Percentiles rank a stretch among this genome's conserved stretches.
phyloP scores from a whole-genome alignment of 2,797 vertebrate species.

The Chaetophractus vellerosus region DNA sequence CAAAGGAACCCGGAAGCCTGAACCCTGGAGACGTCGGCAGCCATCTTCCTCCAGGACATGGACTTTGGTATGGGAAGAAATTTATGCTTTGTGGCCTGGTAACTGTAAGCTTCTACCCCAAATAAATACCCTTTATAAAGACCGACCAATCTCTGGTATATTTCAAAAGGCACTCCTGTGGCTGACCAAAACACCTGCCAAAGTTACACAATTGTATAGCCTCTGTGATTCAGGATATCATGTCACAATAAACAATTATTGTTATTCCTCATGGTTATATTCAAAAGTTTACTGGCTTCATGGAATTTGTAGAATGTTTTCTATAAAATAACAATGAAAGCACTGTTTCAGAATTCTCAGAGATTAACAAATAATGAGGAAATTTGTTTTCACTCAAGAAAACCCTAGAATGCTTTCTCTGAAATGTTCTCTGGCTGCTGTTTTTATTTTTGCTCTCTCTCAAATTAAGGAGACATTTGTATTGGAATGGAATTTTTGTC shows the following conservation, averaged over 20 bases:
- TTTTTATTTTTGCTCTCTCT: slow-evolving; percentile 70
- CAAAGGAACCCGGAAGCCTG: too few species aligned
- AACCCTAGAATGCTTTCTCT: slow-evolving; percentile 56
- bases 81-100: too few species aligned
- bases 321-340: slow-evolving; percentile 25
- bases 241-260: slow-evolving; percentile 60
- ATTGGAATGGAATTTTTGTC: slow-evolving; percentile 61
- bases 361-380: slow-evolving; percentile 46
- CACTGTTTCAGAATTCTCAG: slow-evolving; percentile 63
- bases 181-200: slow-evolving; percentile 20
- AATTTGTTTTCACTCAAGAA: slow-evolving; percentile 61
- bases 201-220: slow-evolving; percentile 57
- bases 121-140: too few species aligned
- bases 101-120: too few species aligned
- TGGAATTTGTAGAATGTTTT: slow-evolving; percentile 64
- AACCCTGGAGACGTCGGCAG: too few species aligned
- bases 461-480: slow-evolving; percentile 67
- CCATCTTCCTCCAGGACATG: too few species aligned
- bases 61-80: too few species aligned
- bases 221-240: slow-evolving; percentile 38
- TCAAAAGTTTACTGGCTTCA: slow-evolving; percentile 63
- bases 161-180: too few species aligned
- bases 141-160: too few species aligned
- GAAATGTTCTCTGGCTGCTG: slow-evolving; percentile 46
- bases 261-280: slow-evolving; percentile 54